phyloP scores from a whole-genome alignment of 2,888 invertebrate species.

The Phaonia tiefii region DNA sequence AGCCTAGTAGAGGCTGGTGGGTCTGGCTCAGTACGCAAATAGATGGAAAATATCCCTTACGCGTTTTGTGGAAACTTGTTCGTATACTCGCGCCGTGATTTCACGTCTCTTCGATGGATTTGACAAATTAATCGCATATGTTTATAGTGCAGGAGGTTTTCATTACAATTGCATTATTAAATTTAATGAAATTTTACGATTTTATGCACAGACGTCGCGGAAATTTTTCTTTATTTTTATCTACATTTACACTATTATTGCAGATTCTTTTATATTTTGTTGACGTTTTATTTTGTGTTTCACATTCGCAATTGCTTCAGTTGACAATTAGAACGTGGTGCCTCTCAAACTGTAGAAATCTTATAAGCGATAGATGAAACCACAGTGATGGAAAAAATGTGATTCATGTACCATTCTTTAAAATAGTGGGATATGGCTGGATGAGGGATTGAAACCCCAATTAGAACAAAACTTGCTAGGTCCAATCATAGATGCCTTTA shows the following conservation, averaged over 20 bases:
- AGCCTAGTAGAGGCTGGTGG: constrained; percentile 20
- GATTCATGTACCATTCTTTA: too few relatives aligned
- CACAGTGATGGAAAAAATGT: too few relatives aligned
- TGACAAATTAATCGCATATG: constrained; percentile 28
- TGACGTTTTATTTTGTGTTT: constrained; percentile 61
- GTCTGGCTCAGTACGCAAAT: too few relatives aligned
- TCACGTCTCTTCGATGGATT: not conserved
- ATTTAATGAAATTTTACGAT: constrained; percentile 69
- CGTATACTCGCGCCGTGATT: constrained; percentile 30
- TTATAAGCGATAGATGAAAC: too few relatives aligned
- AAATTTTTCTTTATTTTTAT: constrained; percentile 68
- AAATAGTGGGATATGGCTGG: too few relatives aligned
- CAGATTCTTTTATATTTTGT: constrained; percentile 26
- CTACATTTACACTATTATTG: constrained; percentile 54
- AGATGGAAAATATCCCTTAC: constrained; percentile 41
- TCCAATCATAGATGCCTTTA: too few relatives aligned
- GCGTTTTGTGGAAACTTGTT: constrained; percentile 44
- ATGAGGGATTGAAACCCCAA: too few relatives aligned
- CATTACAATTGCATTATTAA: constrained; percentile 12
- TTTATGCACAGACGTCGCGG: constrained; percentile 76
- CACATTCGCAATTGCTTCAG: constrained; percentile 20
- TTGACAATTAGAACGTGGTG: too few relatives aligned
- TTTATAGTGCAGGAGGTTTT: not conserved
- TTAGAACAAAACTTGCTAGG: too few relatives aligned
- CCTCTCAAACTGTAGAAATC: constrained; percentile 1